A percentile compares a stretch with the other conserved stretches of the same genome.
These are phyloP conservation scores for Marmota flaviventris DNA, from an alignment of 2,113 vertebrate species.

Conservation along the genomic window DNA sequence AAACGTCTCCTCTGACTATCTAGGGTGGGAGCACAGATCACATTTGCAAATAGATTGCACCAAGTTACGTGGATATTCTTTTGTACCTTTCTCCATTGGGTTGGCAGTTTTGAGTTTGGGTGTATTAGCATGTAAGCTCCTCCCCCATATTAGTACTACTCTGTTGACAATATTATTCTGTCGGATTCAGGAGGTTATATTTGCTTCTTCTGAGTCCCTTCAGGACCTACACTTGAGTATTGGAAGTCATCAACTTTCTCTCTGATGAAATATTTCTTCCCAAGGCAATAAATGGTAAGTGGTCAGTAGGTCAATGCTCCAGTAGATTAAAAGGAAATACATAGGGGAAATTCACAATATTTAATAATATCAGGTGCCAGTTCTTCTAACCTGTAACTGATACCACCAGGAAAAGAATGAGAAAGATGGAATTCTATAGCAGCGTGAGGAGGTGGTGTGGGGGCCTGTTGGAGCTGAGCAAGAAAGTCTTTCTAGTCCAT, in stretches of 20 bases:
- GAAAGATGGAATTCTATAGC: neutral
- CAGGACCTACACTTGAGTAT: neutral
- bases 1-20: neutral
- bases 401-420: neutral
- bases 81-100: neutral
- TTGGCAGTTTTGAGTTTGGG: neutral
- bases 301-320: neutral
- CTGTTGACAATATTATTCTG: neutral
- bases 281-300: neutral
- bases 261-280: neutral
- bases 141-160: neutral
- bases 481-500: neutral
- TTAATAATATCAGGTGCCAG: neutral
- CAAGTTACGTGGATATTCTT: neutral
- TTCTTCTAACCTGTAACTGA: neutral
- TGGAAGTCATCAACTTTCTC: neutral
- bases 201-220: neutral
- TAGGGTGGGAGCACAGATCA: rapidly evolving
- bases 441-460: neutral
- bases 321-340: neutral
- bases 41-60: neutral
- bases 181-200: neutral
- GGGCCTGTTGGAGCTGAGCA: neutral
- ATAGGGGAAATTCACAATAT: neutral
- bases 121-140: neutral